These are phyloP conservation scores for Megalopta genalis DNA, from an alignment of 1,140 invertebrate genomes.

Conservation along the genomic window DNA sequence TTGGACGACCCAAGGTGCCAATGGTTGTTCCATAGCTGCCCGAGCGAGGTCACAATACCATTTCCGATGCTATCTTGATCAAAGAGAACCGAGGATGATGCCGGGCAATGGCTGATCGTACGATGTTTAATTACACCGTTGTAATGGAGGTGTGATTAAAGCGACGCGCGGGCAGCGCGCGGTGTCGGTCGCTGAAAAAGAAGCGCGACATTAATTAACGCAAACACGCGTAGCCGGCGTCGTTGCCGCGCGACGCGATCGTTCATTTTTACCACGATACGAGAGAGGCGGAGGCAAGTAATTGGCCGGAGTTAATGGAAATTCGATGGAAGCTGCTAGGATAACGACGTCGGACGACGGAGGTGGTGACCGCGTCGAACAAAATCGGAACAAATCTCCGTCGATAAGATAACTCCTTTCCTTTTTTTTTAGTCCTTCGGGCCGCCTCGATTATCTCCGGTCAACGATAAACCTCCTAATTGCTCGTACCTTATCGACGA, in stretches of 20 bases:
- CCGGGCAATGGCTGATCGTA: constrained; percentile 17
- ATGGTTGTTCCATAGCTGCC: no score
- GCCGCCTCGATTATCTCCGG: not conserved
- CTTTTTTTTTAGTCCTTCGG: not conserved
- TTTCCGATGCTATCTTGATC: no score
- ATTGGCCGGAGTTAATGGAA: constrained; percentile 24
- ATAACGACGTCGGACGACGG: no score
- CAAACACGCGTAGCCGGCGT: not conserved
- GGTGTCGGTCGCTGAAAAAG: constrained; percentile 11
- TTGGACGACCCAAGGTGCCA: no score
- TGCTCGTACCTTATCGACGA: constrained; percentile 9
- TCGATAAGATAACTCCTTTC: constrained; percentile 35
- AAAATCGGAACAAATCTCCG: constrained; percentile 22
- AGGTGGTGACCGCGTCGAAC: not conserved
- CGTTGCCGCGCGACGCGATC: not conserved
- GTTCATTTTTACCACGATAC: constrained; percentile 10
- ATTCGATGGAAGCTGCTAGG: not conserved
- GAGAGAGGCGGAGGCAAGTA: constrained; percentile 2
- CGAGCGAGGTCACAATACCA: no score
- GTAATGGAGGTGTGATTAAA: constrained; percentile 51
- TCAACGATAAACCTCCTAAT: constrained; percentile 26
- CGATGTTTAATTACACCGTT: constrained; percentile 44
- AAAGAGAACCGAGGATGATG: not conserved
- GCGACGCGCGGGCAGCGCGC: not conserved
- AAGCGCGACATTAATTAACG: constrained; percentile 51